Evolutionary conservation across 2,888 invertebrate genomes (phyloP).

Genomic region (Eremobia ochroleuca): DNA sequence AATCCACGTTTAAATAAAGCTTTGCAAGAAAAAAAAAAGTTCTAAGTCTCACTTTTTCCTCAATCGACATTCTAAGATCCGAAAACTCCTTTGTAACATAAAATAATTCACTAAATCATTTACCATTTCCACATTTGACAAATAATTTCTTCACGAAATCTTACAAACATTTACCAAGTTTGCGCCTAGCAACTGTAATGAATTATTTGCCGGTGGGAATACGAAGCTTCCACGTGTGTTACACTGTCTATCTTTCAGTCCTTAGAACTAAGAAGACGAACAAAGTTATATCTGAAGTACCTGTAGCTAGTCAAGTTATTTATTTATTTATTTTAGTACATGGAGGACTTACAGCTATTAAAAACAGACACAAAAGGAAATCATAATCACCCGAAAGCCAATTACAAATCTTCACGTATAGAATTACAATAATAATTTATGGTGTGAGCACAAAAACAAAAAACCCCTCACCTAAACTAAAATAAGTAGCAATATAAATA

Average conservation of each 20-base stretch:
- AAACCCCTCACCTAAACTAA: too few species aligned
- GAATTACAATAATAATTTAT: too few species aligned
- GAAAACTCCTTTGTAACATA: background rate
- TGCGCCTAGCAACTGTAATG: constrained; percentile 37
- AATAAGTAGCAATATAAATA: too few species aligned
- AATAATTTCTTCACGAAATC: constrained; percentile 34
- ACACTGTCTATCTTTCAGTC: constrained; percentile 24
- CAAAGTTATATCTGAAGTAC: background rate
- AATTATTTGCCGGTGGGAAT: constrained; percentile 47
- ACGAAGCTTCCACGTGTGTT: constrained; percentile 31
- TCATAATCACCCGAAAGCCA: too few species aligned
- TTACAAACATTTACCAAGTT: constrained; percentile 28
- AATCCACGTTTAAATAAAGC: background rate
- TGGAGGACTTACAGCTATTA: too few species aligned
- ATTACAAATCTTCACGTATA: too few species aligned
- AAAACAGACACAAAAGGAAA: too few species aligned
- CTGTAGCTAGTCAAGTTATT: background rate
- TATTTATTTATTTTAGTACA: too few species aligned
- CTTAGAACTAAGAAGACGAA: background rate
- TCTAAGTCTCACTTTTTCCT: too few species aligned
- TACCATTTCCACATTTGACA: constrained; percentile 35
- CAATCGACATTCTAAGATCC: background rate
- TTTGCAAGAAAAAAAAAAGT: background rate
- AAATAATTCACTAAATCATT: constrained; percentile 27
- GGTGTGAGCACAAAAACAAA: too few species aligned